Conservation (phyloP, 2,113 vertebrate genomes). For the Miniopterus natalensis region DNA sequence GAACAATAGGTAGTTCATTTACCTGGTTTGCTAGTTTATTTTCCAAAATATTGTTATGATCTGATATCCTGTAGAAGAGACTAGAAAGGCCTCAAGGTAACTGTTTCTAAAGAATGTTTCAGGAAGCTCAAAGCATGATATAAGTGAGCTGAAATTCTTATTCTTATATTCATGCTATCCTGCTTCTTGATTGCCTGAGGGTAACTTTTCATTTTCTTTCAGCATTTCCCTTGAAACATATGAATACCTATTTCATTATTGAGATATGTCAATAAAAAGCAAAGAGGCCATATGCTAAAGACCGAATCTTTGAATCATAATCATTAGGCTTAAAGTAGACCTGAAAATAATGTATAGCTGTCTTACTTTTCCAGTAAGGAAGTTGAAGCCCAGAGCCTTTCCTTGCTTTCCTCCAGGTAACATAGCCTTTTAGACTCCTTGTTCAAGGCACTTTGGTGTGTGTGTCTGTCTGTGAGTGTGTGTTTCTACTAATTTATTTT, state of each 20-base stretch:
- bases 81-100: background rate
- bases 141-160: background rate
- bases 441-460: background rate
- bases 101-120: background rate
- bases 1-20: background rate
- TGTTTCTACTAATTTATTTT: background rate
- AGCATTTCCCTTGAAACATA: background rate
- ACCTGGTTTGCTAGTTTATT: background rate
- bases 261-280: background rate
- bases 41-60: conserved; percentile 30
- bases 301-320: background rate
- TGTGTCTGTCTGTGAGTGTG: background rate
- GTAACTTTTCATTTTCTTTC: conserved; percentile 29
- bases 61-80: background rate
- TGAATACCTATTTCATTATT: background rate
- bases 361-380: background rate
- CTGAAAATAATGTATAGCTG: background rate
- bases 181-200: background rate
- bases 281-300: background rate
- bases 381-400: background rate
- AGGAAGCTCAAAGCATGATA: background rate
- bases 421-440: background rate
- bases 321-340: background rate
- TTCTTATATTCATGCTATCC: background rate
- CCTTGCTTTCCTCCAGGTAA: background rate